Evolutionary conservation across 2,888 invertebrate genomes (phyloP).

Genomic region (Lasioglossum oenotherae): DNA sequence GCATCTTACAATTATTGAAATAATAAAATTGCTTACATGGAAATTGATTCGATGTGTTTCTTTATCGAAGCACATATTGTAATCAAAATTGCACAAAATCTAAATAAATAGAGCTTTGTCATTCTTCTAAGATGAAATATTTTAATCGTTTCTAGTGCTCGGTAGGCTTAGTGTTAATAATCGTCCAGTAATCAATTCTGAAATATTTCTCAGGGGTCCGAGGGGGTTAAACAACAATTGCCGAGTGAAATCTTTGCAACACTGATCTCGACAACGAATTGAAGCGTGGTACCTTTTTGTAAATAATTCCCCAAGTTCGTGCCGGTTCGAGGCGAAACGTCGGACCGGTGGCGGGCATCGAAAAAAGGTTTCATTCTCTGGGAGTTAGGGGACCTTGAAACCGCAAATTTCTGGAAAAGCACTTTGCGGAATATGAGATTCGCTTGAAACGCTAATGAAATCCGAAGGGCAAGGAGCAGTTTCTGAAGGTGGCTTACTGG

Average conservation of each 20-base stretch:
- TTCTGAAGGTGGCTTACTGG: conserved; percentile 82
- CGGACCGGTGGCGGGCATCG: not conserved
- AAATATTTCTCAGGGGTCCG: not conserved
- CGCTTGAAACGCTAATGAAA: conserved; percentile 81
- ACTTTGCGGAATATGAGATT: conserved; percentile 78
- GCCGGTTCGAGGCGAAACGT: not conserved
- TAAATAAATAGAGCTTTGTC: too few species aligned
- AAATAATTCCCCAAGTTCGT: not conserved
- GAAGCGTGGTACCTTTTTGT: not conserved
- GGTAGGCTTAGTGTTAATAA: too few species aligned
- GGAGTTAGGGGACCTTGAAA: conserved; percentile 57
- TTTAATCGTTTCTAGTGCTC: too few species aligned
- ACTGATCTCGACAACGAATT: not conserved
- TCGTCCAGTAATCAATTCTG: too few species aligned
- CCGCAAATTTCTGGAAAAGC: conserved; percentile 74
- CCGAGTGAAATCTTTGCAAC: not conserved
- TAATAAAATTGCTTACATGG: too few species aligned
- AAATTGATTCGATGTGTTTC: too few species aligned
- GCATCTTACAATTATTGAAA: too few species aligned
- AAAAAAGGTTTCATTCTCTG: conserved; percentile 63
- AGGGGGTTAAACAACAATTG: not conserved
- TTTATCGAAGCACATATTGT: too few species aligned
- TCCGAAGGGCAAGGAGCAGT: conserved; percentile 81
- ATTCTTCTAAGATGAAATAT: too few species aligned
- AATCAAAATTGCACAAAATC: too few species aligned